Evolutionary conservation across 2,888 invertebrate genomes (phyloP).

Genomic region (Spodoptera picta): DNA sequence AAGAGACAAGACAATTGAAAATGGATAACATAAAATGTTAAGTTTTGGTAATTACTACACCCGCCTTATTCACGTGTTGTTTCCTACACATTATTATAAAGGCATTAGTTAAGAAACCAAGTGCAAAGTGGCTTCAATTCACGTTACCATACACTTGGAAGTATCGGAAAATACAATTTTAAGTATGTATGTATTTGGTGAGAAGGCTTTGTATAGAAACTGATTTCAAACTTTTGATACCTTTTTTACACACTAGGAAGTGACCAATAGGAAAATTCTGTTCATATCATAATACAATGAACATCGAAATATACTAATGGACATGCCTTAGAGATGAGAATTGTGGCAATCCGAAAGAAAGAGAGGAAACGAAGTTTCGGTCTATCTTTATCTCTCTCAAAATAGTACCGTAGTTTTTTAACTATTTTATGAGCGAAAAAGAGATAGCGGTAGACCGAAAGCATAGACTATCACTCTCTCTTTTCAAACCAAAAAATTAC

Average conservation of each 20-base stretch:
- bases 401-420: no score
- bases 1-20: slow-evolving; percentile 9
- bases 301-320: no score
- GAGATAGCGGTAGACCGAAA: no score
- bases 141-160: slow-evolving; percentile 19
- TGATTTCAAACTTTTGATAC: slow-evolving; percentile 35
- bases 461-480: no score
- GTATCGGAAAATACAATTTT: slow-evolving; percentile 16
- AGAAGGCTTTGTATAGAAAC: slow-evolving; percentile 19
- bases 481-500: no score
- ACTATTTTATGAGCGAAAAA: no score
- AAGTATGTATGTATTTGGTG: slow-evolving; percentile 5
- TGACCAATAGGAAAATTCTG: no score
- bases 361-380: no score
- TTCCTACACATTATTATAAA: slow-evolving; percentile 30
- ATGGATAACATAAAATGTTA: slow-evolving; percentile 30
- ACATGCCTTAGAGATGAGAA: no score
- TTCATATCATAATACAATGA: no score
- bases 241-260: background rate
- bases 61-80: slow-evolving; percentile 46
- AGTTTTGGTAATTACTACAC: slow-evolving; percentile 26
- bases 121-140: slow-evolving; percentile 23
- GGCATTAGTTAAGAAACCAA: slow-evolving; percentile 27
- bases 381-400: no score
- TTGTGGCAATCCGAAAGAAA: no score